A percentile compares a stretch with the other conserved stretches of the same genome.
These are phyloP conservation scores for Petrocephalus microphthalmus DNA, from an alignment of 2,113 vertebrate species.

Conservation along the genomic window DNA sequence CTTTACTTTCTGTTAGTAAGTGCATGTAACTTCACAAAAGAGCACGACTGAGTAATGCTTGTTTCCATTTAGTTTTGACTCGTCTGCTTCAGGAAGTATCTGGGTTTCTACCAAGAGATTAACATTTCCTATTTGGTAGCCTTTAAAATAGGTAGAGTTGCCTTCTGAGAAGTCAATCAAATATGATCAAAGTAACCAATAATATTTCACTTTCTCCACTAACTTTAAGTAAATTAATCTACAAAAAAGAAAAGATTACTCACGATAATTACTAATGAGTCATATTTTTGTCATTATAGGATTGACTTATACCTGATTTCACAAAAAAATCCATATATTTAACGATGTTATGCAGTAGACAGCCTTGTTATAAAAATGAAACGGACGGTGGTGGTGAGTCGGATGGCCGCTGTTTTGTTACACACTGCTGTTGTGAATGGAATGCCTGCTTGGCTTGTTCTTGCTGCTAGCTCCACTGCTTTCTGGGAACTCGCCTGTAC, in stretches of 20 bases:
- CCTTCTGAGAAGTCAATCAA: background rate
- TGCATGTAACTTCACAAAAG: background rate
- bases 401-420: background rate
- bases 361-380: background rate
- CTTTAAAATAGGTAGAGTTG: background rate
- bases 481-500: background rate
- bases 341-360: background rate
- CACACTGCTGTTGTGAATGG: background rate
- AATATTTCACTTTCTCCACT: background rate
- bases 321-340: background rate
- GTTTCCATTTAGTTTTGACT: conserved; percentile 18
- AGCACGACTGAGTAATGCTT: background rate
- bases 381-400: background rate
- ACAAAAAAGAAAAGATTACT: background rate
- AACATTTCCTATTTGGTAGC: conserved; percentile 22
- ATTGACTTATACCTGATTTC: background rate
- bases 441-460: background rate
- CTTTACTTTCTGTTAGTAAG: conserved; percentile 2
- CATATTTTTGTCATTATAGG: background rate
- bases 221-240: background rate
- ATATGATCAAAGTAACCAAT: background rate
- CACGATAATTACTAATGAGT: background rate
- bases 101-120: conserved; percentile 21
- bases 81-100: conserved; percentile 22
- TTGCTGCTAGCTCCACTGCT: background rate